Evolutionary conservation across 2,888 invertebrate genomes (phyloP).

Genomic region (Chalcis sispes): DNA sequence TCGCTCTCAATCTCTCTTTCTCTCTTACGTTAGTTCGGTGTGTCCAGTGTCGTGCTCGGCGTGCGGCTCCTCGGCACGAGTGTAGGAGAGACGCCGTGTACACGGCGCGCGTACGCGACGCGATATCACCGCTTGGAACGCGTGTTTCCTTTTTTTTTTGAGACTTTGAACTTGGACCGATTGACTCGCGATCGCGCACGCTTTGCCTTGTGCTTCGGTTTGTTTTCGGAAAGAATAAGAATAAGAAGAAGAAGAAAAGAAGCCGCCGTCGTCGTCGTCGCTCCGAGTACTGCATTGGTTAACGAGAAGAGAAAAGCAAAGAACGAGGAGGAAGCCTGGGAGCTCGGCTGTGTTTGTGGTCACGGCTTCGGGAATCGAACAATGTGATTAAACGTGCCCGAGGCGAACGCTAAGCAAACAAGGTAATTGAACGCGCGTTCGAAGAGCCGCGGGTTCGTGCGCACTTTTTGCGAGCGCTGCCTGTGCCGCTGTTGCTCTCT

Average conservation of each 20-base stretch:
- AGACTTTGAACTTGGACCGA: too few species aligned
- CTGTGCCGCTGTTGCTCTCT: neutral
- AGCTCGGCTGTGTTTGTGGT: neutral
- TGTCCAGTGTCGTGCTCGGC: too few species aligned
- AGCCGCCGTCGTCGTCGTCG: neutral
- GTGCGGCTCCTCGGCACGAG: too few species aligned
- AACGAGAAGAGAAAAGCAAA: conserved; percentile 10
- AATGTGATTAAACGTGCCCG: conserved; percentile 49
- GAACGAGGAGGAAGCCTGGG: neutral
- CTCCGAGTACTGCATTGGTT: neutral
- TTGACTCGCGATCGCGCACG: too few species aligned
- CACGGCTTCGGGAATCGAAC: neutral
- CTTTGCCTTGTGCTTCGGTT: too few species aligned
- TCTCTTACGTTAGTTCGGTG: too few species aligned
- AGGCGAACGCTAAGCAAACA: conserved; percentile 36
- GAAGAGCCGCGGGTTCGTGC: neutral
- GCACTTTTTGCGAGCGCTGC: neutral
- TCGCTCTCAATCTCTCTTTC: too few species aligned
- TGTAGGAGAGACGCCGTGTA: neutral
- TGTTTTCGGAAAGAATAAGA: too few species aligned
- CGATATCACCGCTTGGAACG: too few species aligned
- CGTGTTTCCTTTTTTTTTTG: too few species aligned
- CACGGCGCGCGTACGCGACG: neutral
- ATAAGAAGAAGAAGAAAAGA: neutral
- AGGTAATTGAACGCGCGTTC: conserved; percentile 31